Base-by-base conservation (phyloP, 92 coral and sea anemone genomes). In the Siderastrea radians region DNA sequence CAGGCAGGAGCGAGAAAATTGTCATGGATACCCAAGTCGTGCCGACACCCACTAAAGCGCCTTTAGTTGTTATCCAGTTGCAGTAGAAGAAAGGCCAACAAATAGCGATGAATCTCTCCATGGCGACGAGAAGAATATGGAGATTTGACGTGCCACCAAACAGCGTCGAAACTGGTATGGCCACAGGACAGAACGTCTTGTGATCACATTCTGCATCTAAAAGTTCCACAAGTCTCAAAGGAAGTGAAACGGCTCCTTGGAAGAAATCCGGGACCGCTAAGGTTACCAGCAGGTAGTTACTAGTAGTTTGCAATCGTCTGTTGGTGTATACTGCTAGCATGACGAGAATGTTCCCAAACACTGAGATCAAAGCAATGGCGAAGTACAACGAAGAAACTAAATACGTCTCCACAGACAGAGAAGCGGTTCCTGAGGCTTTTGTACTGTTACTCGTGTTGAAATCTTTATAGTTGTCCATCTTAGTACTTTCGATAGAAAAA, bases 231-330 rank as follows among this genome's bases (percentile, higher is more conserved):
- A 89, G 60, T 50, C 98, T 75, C 66, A 95, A 81, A 47, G 98
- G 98, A 64, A 95, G 85, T 2, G 98, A 90, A 12, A 95, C 59
- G 1, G 88, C 82, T 13, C 96, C 98, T 79, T 95, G 98, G 63
- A 95, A 67, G 70, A 92, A 90, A 75, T 95, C 98, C 43, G 98
- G 85, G 8, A 95, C 81, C 4, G 96, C 96, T 16, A 95, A 83
- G 65, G 91, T 91, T 0, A 93, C 96, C 2, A 95, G 93, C 11
- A 95, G 87, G 65, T 90, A 95, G 80, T 95, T 93, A 50, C 96
- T 90, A 5, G 86, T 87, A 11, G 93, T 90, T 78, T 82, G 96
- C 54, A 95, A 75, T 48, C 72, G 84, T 78, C 76, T 83, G 81
- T 86, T 87, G 8, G 44, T 81, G 68, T 19, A 87, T 4, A 95